Base-by-base conservation (phyloP, 2,888 invertebrate species). In the Chelonus formosanus region DNA sequence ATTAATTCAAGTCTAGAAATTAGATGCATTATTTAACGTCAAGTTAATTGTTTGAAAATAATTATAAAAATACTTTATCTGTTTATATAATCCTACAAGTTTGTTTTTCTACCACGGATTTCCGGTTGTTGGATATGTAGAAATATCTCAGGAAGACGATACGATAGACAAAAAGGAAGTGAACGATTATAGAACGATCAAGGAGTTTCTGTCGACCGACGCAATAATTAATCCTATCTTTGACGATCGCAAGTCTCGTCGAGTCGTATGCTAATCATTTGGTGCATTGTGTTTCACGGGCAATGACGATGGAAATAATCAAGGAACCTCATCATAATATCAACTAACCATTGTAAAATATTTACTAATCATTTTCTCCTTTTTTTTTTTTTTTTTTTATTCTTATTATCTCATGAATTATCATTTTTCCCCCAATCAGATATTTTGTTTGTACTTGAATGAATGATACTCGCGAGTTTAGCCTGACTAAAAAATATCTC, bases 131-230 rank as follows among this genome's bases (percentile, higher is more conserved):
- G 62, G 40, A 53, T 67, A 63, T 63, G 66, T 62, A 61, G 50
- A 65, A 55, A 67, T 70, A 62, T 66, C 69, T 70, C 68, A 69
- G 65, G 66, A 68, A 64, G 69, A 71, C 70, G 66, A 68, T 56
- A 70, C 71, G 67, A 70, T 66, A 67, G 65, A 70, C 64, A 61
- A 68, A 61, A 54, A 73, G 73, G 73, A 73, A 73, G 71, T 67
- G 69, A 73, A 71, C 71, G 70, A 73, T 73, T 73, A 73, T 63
- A 70, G 69, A 71, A 73, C 68, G 73, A 73, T 70, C 71, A 66
- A 69, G 71, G 67, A 55, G 45, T 63, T 47, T 63, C 55, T 55
- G 55, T 63, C 52, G 52, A 34, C 52, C 31, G 52, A 55, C 44
- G 48, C 36, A 31, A 63, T 63, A 63, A 63, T 63, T 63, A 63